Percentiles rank a stretch among this genome's conserved stretches.
phyloP scores from a whole-genome alignment of 2,797 vertebrate species.

The Phoxinus dragarum region DNA sequence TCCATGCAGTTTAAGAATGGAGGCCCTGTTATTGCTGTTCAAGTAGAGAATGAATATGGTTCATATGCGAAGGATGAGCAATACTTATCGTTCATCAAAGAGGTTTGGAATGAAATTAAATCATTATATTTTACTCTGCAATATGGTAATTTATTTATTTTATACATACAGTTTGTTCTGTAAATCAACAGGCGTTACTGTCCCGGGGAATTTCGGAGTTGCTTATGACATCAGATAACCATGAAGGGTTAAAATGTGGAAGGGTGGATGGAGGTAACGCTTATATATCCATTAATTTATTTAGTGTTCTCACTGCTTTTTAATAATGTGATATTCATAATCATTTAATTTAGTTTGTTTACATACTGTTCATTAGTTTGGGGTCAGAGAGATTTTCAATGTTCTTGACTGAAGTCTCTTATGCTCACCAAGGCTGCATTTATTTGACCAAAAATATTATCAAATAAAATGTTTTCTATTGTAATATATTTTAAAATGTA shows the following conservation, averaged over 20 bases:
- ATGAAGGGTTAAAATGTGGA: constrained; percentile 79
- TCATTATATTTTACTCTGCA: not conserved
- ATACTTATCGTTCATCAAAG: constrained; percentile 87
- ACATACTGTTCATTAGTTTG: not conserved
- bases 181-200: constrained; percentile 78
- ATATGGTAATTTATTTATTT: not conserved
- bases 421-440: not conserved
- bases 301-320: not conserved
- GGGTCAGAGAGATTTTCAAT: not conserved
- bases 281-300: not conserved
- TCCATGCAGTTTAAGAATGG: constrained; percentile 84
- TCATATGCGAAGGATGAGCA: constrained; percentile 86
- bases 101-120: constrained; percentile 70
- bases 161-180: not conserved
- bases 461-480: not conserved
- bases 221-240: constrained; percentile 88
- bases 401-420: not conserved
- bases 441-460: not conserved
- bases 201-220: constrained; percentile 86
- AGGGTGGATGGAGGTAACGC: constrained; percentile 83
- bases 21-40: constrained; percentile 91
- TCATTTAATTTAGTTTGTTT: not conserved
- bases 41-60: constrained; percentile 95
- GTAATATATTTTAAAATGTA: not conserved
- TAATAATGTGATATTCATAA: too few species aligned